Percentiles rank a stretch among this genome's conserved stretches.
phyloP scores from a whole-genome alignment of 1,140 invertebrate species.

The Magallana ariakensis region DNA sequence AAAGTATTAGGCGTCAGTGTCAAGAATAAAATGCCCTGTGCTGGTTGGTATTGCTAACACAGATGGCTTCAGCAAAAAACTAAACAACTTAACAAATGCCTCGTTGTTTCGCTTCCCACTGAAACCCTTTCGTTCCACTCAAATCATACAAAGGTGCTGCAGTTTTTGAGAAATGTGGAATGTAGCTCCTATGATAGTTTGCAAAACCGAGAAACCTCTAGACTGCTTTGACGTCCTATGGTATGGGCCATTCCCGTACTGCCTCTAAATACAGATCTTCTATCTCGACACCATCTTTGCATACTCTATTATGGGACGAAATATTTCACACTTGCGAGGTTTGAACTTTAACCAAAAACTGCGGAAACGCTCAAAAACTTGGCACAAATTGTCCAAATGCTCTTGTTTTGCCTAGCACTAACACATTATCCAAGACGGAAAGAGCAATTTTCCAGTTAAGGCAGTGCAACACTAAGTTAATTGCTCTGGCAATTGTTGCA shows the following conservation, averaged over 20 bases:
- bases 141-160: not conserved
- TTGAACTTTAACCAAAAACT: conserved; percentile 31
- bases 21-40: not conserved
- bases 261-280: not conserved
- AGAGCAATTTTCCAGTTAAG: not conserved
- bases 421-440: no score
- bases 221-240: not conserved
- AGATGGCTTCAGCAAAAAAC: not conserved
- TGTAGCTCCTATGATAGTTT: not conserved
- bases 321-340: not conserved
- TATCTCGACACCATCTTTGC: not conserved
- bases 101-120: not conserved
- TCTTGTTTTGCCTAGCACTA: not conserved
- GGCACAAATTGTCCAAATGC: not conserved
- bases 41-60: not conserved
- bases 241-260: not conserved
- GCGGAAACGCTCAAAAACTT: not conserved
- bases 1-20: not conserved
- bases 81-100: not conserved
- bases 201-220: not conserved
- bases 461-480: not conserved
- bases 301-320: not conserved
- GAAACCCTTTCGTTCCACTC: not conserved
- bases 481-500: not conserved
- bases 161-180: not conserved